Base-by-base conservation (phyloP, 2,113 vertebrate genomes). In the Tricholaema leucomelas region DNA sequence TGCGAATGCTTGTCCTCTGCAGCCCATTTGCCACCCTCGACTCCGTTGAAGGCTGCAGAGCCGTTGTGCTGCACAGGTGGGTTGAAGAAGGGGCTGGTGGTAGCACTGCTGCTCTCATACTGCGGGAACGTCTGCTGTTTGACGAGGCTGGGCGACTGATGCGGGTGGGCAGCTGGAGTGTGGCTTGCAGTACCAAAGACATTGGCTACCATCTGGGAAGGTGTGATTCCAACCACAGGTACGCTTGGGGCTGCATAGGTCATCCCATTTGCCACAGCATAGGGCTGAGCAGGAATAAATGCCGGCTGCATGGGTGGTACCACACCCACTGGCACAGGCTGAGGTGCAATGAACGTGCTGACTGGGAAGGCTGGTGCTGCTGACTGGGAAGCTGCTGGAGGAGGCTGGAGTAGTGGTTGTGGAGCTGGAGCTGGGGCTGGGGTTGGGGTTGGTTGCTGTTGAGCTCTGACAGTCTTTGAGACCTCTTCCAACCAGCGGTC, bases 401-500 rank as follows among this genome's bases (percentile, higher is more conserved):
- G 97, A 11, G 97, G 95, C 80, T 97, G 96, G 6, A 97, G 96
- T 7, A 97, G 97, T 0, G 98, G 92, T 73, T 98, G 96, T 2
- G 97, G 95, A 8, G 94, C 93, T 14, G 48, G 96, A 2, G 97
- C 93, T 10, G 96, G 2, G 97, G 85, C 25, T 4, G 97, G 4
- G 97, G 88, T 27, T 4, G 97, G 4, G 97, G 88, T 27, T 95
- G 95, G 96, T 66, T 95, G 94, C 92, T 97, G 98, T 3, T 98
- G 98, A 19, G 96, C 98, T 77, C 98, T 97, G 69, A 99, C 97
- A 9, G 98, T 99, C 95, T 99, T 99, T 78, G 99, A 97, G 52
- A 99, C 99, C 95, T 99, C 99, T 74, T 99, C 99, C 90, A 99
- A 96, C 99, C 99, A 99, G 73, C 99, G 98, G 95, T 99, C 99